A percentile compares a stretch with the other conserved stretches of the same genome.
Conservation (phyloP, 1,140 invertebrate genomes). For the Hyphantria cunea region DNA sequence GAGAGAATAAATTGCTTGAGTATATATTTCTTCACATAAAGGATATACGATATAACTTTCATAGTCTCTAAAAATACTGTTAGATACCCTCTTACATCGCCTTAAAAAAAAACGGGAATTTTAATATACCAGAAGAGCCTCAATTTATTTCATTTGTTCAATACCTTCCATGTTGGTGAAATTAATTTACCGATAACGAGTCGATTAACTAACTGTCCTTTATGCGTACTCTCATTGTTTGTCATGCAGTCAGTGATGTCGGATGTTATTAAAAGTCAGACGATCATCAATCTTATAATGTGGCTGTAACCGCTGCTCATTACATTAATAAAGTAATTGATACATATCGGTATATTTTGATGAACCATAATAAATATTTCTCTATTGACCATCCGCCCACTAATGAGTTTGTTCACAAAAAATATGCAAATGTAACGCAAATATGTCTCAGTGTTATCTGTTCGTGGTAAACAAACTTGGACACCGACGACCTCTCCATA, state of each 20-base stretch:
- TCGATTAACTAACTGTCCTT: not conserved
- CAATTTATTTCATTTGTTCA: too few relatives aligned
- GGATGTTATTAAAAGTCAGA: too few relatives aligned
- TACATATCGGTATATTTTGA: constrained; percentile 6
- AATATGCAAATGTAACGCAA: constrained; percentile 47
- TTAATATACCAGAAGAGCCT: too few relatives aligned
- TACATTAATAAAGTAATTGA: constrained; percentile 23
- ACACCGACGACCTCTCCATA: constrained; percentile 38
- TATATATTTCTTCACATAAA: too few relatives aligned
- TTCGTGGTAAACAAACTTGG: constrained; percentile 43
- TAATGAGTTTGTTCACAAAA: constrained; percentile 37
- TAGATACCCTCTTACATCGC: too few relatives aligned
- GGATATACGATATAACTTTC: too few relatives aligned
- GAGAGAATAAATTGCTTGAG: too few relatives aligned
- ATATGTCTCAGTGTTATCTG: constrained; percentile 40
- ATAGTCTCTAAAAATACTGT: too few relatives aligned
- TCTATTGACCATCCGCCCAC: constrained; percentile 7
- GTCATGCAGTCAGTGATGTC: too few relatives aligned
- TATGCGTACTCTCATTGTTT: too few relatives aligned
- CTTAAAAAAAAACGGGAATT: too few relatives aligned
- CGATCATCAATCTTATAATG: constrained; percentile 10
- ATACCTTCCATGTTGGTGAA: too few relatives aligned
- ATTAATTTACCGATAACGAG: not conserved
- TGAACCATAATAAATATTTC: constrained; percentile 9
- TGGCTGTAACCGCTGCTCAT: constrained; percentile 15